phyloP scores from a whole-genome alignment of 2,888 invertebrate species.

The Drosophila mercatorum region DNA sequence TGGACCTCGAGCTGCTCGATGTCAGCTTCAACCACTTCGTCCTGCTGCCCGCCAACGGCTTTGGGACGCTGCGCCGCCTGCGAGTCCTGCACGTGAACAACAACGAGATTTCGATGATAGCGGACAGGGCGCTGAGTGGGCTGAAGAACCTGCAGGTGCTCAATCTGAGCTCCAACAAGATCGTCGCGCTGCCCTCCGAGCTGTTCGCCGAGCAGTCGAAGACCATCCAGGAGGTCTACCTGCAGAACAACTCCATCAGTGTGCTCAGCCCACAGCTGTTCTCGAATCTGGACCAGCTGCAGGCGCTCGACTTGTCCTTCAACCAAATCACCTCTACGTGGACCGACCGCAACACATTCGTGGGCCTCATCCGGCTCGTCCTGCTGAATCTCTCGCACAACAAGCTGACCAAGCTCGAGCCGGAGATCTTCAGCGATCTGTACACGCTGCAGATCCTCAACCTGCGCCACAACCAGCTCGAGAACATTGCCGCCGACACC shows the following conservation, averaged over 20 bases:
- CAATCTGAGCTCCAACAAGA: conserved; percentile 95
- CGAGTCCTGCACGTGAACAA: conserved; percentile 93
- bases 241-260: conserved; percentile 96
- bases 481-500: conserved; percentile 93
- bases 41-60: conserved; percentile 92
- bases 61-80: conserved; percentile 91
- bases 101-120: conserved; percentile 95
- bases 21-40: conserved; percentile 94
- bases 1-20: conserved; percentile 93
- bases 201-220: conserved; percentile 92
- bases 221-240: conserved; percentile 93
- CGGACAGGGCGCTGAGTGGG: conserved; percentile 92
- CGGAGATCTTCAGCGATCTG: conserved; percentile 93
- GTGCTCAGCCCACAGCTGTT: conserved; percentile 94
- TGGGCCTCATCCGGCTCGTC: conserved; percentile 94
- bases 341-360: conserved; percentile 93
- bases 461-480: conserved; percentile 92
- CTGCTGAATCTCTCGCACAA: conserved; percentile 94
- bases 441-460: conserved; percentile 94
- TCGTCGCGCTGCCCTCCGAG: conserved; percentile 93
- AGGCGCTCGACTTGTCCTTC: conserved; percentile 92
- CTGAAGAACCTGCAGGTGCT: conserved; percentile 92
- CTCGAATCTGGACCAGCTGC: conserved; percentile 92
- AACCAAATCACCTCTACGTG: conserved; percentile 94
- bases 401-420: conserved; percentile 91